Conservation (phyloP, 2,888 invertebrate species). For the Luperina testacea region DNA sequence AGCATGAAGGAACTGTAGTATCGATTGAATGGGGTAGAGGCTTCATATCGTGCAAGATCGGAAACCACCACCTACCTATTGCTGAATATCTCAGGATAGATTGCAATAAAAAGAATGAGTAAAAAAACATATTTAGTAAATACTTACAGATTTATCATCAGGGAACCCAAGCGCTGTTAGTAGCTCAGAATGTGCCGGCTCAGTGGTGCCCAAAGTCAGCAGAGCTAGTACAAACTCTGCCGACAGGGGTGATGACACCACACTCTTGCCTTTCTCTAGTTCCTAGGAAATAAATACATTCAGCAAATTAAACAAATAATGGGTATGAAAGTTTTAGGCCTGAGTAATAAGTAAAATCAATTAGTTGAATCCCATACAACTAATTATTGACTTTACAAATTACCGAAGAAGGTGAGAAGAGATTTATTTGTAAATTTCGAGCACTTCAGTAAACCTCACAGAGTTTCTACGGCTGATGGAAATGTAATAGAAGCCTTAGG, state of each 20-base stretch:
- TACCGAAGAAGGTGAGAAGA: not conserved
- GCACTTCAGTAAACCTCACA: no score
- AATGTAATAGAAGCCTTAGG: no score
- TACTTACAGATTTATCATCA: constrained; percentile 81
- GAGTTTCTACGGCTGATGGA: no score
- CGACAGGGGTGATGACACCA: constrained; percentile 88
- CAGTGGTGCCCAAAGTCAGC: constrained; percentile 82
- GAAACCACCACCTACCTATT: no score
- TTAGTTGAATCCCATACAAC: not conserved
- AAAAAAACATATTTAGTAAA: no score
- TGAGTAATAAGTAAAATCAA: constrained; percentile 1
- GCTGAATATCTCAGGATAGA: no score
- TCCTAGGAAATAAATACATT: constrained; percentile 73
- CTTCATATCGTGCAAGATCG: no score
- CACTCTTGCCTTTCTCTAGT: constrained; percentile 81
- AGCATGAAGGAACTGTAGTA: no score
- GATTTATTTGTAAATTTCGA: no score
- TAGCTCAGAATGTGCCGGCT: constrained; percentile 80
- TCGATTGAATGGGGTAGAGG: no score
- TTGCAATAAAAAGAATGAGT: no score
- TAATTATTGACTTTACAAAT: not conserved
- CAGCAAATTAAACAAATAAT: not conserved
- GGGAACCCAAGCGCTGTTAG: constrained; percentile 78
- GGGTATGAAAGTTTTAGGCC: not conserved
- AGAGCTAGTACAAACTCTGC: constrained; percentile 86